These are phyloP conservation scores for Sus cebifrons DNA, from an alignment of 2,797 vertebrate genomes.

Conservation along the genomic window DNA sequence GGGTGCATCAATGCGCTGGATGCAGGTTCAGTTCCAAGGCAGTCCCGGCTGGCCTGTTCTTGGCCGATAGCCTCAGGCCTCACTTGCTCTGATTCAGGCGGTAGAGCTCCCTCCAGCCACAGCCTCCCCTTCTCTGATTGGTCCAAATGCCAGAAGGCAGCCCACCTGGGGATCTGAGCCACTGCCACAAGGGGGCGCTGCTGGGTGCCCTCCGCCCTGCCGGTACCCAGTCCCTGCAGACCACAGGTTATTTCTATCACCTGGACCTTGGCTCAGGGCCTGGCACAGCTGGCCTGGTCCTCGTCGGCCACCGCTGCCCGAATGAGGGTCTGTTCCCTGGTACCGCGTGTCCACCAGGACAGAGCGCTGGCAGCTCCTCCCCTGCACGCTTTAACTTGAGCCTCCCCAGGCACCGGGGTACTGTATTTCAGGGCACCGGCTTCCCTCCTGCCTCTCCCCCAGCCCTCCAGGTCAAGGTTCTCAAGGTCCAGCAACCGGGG, in stretches of 20 bases:
- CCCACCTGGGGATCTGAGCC: fast-evolving
- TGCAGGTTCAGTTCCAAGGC: too few relatives aligned
- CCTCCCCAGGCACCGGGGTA: fast-evolving
- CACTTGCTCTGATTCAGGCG: neutral
- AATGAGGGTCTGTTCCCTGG: fast-evolving
- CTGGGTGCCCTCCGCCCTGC: fast-evolving
- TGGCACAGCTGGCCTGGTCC: neutral
- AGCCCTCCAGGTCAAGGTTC: neutral
- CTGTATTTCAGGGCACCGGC: fast-evolving
- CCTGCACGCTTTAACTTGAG: neutral
- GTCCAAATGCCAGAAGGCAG: too few relatives aligned
- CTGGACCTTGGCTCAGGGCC: neutral
- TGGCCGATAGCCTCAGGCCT: too few relatives aligned
- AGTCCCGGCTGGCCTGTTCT: neutral
- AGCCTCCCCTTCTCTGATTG: neutral
- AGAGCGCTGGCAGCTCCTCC: neutral
- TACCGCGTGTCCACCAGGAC: fast-evolving
- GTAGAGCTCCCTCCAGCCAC: too few relatives aligned
- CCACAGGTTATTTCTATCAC: neutral
- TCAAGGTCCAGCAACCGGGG: neutral
- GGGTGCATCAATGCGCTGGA: fast-evolving
- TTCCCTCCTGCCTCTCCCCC: neutral
- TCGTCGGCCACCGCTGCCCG: neutral
- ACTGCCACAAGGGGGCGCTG: too few relatives aligned
- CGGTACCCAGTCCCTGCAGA: neutral